Base-by-base conservation (phyloP, 2,888 invertebrate genomes). In the Calliscelio sp. region DNA sequence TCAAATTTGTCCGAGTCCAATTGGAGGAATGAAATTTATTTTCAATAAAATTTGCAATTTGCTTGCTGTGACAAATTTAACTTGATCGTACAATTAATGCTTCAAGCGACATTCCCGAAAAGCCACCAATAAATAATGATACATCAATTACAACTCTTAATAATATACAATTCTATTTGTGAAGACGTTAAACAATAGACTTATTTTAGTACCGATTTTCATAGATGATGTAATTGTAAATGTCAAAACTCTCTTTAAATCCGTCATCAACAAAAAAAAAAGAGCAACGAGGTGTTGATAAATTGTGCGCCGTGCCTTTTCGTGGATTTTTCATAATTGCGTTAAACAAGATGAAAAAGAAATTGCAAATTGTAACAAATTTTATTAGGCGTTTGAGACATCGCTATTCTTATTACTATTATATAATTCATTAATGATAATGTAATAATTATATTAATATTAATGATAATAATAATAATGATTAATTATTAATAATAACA, bases 271-370 rank as follows among this genome's bases (percentile, higher is more conserved):
- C 11, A 44, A 18, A 44, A 49, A 6, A 61, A 74, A 53, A 84
- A n/a, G 75, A 85, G 83, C 71, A 49, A 74, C 28, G 73, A 74
- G 83, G n/a, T n/a, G n/a, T n/a, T n/a, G n/a, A n/a, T n/a, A 86
- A 86, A 86, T 85, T 83, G 82, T 83, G 78, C 77, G 65, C 61
- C 63, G 81, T 81, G 81, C 81, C 81, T 81, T 81, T 81, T 70
- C 70, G 74, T 63, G 66, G 44, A 55, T 55, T 55, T 51, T 44
- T 63, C 61, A 44, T 44, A 24, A 61, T 61, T 25, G 7, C 24
- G 25, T 25, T n/a, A n/a, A n/a, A n/a, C n/a, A n/a, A n/a, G n/a
- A n/a, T n/a, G n/a, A n/a, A n/a, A n/a, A 53, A 46, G 25, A 61
- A 63, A 44, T 16, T 66, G 66, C 66, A 66, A 11, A 65, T 24